These are phyloP conservation scores for Rhodinocichla rosea DNA, from an alignment of 2,113 vertebrate species.

Conservation along the genomic window DNA sequence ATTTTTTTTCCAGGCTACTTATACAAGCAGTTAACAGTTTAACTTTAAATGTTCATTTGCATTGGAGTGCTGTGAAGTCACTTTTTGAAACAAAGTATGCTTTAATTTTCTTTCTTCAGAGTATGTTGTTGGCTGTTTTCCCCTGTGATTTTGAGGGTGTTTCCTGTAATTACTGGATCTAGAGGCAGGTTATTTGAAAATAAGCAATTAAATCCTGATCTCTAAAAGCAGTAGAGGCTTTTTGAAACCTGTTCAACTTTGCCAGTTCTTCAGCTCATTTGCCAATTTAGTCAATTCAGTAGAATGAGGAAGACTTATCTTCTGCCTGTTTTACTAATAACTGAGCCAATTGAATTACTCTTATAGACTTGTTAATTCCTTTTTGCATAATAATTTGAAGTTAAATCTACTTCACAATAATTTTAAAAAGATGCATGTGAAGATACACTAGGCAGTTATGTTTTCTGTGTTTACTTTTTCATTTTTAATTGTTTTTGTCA, in stretches of 20 bases:
- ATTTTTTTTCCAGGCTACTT: background rate
- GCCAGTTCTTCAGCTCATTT: background rate
- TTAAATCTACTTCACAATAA: background rate
- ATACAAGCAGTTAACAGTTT: background rate
- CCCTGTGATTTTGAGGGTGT: background rate
- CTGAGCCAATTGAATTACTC: slow-evolving; percentile 8
- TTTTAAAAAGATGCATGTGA: background rate
- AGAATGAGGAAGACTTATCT: slow-evolving; percentile 18
- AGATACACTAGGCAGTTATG: background rate
- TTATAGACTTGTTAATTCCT: background rate
- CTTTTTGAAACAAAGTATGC: background rate
- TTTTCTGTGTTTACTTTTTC: background rate
- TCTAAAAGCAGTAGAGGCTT: background rate
- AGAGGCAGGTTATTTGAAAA: background rate
- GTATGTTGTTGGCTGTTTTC: background rate
- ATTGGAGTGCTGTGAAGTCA: background rate
- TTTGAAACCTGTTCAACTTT: background rate
- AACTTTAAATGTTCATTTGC: rapidly evolving
- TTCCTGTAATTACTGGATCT: background rate
- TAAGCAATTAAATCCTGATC: background rate
- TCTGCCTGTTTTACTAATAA: slow-evolving; percentile 3
- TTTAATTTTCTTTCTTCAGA: background rate
- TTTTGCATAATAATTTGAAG: background rate
- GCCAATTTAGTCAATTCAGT: background rate
- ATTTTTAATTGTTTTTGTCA: background rate